Evolutionary conservation across 2,113 vertebrate species (phyloP).

Genomic region (Pseudolaguvia tuberculata): DNA sequence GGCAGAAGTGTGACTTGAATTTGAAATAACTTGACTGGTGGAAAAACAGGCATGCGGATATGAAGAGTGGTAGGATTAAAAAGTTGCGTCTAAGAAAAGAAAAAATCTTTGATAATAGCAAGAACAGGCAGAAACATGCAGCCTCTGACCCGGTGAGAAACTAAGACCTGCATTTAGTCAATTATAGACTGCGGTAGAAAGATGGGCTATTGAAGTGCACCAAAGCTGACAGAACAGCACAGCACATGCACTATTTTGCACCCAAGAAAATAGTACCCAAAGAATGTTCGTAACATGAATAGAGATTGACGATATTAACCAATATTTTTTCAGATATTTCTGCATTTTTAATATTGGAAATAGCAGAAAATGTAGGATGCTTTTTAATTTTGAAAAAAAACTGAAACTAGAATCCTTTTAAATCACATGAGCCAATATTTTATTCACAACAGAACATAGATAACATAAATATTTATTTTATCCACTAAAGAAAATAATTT

Average conservation of each 20-base stretch:
- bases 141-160: background rate
- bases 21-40: constrained; percentile 23
- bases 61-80: constrained; percentile 20
- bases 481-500: too few relatives aligned
- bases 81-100: background rate
- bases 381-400: too few relatives aligned
- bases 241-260: background rate
- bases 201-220: background rate
- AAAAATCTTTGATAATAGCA: background rate
- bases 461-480: too few relatives aligned
- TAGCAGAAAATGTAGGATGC: too few relatives aligned
- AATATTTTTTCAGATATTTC: too few relatives aligned
- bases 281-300: too few relatives aligned
- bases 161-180: background rate
- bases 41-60: constrained; percentile 27
- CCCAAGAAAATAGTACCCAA: too few relatives aligned
- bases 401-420: too few relatives aligned
- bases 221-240: background rate
- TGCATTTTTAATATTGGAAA: too few relatives aligned
- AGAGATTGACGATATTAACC: too few relatives aligned
- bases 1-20: constrained; percentile 28
- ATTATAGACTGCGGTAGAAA: background rate
- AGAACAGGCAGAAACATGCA: constrained; percentile 4
- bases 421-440: too few relatives aligned
- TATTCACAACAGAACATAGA: too few relatives aligned